phyloP scores from a whole-genome alignment of 2,797 vertebrate genomes.

The Enteromius mattozi region DNA sequence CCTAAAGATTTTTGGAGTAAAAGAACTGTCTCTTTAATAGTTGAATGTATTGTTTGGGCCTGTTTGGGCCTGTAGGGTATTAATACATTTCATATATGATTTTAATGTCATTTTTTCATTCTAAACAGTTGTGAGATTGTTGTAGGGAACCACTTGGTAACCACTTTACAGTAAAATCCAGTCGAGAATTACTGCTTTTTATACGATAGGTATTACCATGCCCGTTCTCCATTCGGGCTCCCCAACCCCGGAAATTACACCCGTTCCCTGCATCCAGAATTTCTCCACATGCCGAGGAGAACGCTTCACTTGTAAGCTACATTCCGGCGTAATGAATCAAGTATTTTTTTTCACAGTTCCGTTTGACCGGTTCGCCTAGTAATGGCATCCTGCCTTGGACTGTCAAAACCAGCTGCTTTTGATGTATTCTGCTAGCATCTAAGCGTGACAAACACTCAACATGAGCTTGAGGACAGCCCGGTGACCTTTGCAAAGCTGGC shows the following conservation, averaged over 20 bases:
- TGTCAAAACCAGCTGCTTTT: constrained; percentile 40
- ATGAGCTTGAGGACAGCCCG: constrained; percentile 26
- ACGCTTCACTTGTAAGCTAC: constrained; percentile 10
- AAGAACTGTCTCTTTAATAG: too few relatives aligned
- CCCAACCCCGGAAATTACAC: constrained; percentile 10
- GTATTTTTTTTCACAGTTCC: constrained; percentile 36
- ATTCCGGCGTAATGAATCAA: constrained; percentile 29
- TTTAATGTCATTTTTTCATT: not conserved
- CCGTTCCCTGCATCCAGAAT: not conserved
- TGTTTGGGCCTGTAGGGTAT: too few relatives aligned
- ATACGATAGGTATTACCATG: not conserved
- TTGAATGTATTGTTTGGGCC: too few relatives aligned
- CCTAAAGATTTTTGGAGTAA: too few relatives aligned
- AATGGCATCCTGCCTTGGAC: constrained; percentile 31
- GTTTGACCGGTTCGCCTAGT: constrained; percentile 23
- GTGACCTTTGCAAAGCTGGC: constrained; percentile 47
- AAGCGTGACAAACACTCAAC: constrained; percentile 37
- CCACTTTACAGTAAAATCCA: not conserved
- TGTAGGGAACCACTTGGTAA: not conserved
- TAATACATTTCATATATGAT: not conserved
- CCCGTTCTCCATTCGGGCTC: not conserved
- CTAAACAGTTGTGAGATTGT: not conserved
- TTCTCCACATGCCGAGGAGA: not conserved
- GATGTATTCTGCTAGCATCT: constrained; percentile 38
- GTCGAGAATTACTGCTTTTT: not conserved